These are phyloP conservation scores for Atlantisia rogersi DNA, from an alignment of 2,113 vertebrate genomes.

Conservation along the genomic window DNA sequence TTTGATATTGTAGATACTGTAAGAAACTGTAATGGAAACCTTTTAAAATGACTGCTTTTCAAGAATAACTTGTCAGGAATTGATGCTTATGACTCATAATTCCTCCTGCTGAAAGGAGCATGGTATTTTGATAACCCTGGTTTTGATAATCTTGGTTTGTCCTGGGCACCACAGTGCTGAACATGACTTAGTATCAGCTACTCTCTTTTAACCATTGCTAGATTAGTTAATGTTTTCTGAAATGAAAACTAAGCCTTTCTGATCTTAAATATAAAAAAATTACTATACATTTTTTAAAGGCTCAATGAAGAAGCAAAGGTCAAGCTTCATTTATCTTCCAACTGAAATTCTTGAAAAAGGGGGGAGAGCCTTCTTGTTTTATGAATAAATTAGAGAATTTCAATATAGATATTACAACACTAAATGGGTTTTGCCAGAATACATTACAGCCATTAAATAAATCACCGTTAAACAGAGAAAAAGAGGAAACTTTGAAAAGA, in stretches of 20 bases:
- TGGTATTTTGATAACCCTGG: neutral
- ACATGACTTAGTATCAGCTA: neutral
- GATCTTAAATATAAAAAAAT: conserved; percentile 17
- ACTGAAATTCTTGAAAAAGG: conserved; percentile 19
- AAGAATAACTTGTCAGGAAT: neutral
- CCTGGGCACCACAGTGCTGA: neutral
- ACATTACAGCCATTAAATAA: conserved; percentile 75
- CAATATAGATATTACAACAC: conserved; percentile 77
- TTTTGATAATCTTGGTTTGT: fast-evolving
- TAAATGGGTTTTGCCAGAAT: conserved; percentile 76
- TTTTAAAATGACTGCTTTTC: too few species aligned
- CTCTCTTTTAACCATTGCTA: neutral
- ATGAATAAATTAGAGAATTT: conserved; percentile 72
- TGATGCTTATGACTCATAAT: neutral
- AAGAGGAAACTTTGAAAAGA: conserved; percentile 64
- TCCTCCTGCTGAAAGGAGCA: neutral
- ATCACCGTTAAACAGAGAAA: conserved; percentile 71
- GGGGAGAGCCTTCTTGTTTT: neutral
- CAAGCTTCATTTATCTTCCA: conserved; percentile 63
- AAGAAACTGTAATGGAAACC: neutral
- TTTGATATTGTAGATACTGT: neutral
- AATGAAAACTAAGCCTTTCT: neutral
- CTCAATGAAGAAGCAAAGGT: conserved; percentile 47
- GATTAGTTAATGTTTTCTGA: neutral
- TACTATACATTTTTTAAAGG: conserved; percentile 28